Conservation (phyloP, 2,797 vertebrate genomes). For the Botia almorhae region DNA sequence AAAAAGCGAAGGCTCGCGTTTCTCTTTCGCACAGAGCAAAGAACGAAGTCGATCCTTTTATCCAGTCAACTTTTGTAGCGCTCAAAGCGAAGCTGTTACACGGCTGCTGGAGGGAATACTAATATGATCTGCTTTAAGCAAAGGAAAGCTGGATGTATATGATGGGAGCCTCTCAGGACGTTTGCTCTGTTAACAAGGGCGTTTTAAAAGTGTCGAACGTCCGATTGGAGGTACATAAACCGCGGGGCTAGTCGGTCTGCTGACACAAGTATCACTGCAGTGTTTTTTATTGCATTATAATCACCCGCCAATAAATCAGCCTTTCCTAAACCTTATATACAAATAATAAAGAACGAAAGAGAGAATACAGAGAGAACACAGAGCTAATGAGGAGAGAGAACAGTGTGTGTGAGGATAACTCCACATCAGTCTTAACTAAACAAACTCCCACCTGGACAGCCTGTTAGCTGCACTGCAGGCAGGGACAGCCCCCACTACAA, state of each 20-base stretch:
- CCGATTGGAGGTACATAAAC: constrained; percentile 48
- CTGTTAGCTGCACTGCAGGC: constrained; percentile 47
- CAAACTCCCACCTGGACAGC: constrained; percentile 38
- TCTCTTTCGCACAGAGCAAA: constrained; percentile 63
- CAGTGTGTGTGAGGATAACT: constrained; percentile 23
- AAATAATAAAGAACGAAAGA: constrained; percentile 22
- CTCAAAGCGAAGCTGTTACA: constrained; percentile 60
- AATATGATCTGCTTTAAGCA: constrained; percentile 67
- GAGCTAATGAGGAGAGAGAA: constrained; percentile 23
- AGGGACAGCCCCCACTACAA: constrained; percentile 46
- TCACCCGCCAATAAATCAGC: constrained; percentile 44
- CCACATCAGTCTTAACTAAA: constrained; percentile 53
- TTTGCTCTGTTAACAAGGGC: constrained; percentile 59
- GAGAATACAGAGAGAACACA: constrained; percentile 15
- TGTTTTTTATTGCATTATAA: constrained; percentile 52
- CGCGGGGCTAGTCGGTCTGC: constrained; percentile 42
- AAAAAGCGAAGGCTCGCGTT: constrained; percentile 68
- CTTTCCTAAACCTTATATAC: constrained; percentile 17
- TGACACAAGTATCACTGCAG: constrained; percentile 53
- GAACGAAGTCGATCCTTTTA: constrained; percentile 70
- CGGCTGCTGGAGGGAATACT: constrained; percentile 66
- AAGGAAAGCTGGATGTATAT: constrained; percentile 51
- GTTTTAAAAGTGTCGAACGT: constrained; percentile 23
- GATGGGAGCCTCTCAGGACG: constrained; percentile 55
- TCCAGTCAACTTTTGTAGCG: constrained; percentile 70